Percentiles rank a stretch among this genome's conserved stretches.
phyloP scores from a whole-genome alignment of 2,888 invertebrate species.

The Amiota communis region DNA sequence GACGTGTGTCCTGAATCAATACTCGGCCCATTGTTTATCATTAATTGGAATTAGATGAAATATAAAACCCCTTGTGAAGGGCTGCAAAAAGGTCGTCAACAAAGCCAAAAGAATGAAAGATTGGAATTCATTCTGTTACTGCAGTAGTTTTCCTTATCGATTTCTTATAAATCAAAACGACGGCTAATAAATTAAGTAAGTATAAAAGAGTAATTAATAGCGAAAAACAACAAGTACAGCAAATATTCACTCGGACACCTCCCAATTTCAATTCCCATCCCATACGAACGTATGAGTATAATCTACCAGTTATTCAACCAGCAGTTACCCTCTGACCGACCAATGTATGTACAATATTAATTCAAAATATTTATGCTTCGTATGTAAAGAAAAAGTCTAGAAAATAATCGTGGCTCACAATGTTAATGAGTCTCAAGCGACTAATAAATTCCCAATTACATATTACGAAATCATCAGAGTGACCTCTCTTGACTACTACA shows the following conservation, averaged over 20 bases:
- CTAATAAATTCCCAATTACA: conserved; percentile 69
- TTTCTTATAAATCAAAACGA: conserved; percentile 20
- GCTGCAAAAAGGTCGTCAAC: no score
- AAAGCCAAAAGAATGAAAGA: background rate
- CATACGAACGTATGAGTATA: no score
- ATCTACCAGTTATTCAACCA: background rate
- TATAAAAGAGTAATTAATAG: conserved; percentile 20
- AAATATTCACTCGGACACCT: no score
- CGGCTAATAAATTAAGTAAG: conserved; percentile 20
- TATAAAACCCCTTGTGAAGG: conserved; percentile 40
- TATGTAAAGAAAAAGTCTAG: conserved; percentile 48
- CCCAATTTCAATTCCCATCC: no score
- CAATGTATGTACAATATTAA: conserved; percentile 9
- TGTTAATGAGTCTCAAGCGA: conserved; percentile 65
- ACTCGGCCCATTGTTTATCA: conserved; percentile 14
- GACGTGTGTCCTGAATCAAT: conserved; percentile 44
- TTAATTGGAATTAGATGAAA: conserved; percentile 37
- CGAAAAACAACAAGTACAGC: background rate
- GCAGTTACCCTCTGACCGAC: background rate
- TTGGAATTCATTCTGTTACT: background rate
- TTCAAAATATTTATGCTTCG: conserved; percentile 22
- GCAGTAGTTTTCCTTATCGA: background rate
- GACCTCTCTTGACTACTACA: background rate
- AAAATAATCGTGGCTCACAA: no score
- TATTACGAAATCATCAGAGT: conserved; percentile 29